phyloP scores from a whole-genome alignment of 92 coral and sea anemone genomes.

The Montipora capitata region DNA sequence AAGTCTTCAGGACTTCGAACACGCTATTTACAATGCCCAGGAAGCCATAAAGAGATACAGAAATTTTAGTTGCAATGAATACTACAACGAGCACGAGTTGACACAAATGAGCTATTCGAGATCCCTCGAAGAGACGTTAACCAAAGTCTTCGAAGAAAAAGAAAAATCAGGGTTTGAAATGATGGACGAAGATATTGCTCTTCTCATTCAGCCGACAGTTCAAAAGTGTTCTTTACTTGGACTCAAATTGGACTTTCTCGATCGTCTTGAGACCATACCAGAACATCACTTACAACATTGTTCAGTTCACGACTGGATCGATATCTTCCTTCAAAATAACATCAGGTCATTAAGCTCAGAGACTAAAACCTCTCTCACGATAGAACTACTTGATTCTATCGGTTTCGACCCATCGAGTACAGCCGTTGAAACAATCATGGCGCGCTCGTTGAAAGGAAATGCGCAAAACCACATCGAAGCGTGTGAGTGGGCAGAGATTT shows the following conservation, averaged over 20 bases:
- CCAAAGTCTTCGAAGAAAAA: conserved; percentile 12
- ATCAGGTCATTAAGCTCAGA: neutral
- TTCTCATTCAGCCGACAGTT: neutral
- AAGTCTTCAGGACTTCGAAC: conserved; percentile 8
- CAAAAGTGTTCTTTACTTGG: conserved; percentile 62
- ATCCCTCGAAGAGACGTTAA: neutral
- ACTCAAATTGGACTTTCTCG: conserved; percentile 65
- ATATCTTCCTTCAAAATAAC: conserved; percentile 39
- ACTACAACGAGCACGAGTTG: neutral
- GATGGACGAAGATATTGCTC: neutral
- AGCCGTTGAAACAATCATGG: conserved; percentile 37
- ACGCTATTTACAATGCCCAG: conserved; percentile 11
- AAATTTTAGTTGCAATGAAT: neutral
- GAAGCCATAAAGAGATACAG: conserved; percentile 3
- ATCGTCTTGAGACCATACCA: conserved; percentile 35
- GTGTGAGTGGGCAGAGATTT: conserved; percentile 62
- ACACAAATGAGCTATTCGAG: neutral
- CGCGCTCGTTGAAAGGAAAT: conserved; percentile 23
- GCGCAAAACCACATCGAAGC: conserved; percentile 51
- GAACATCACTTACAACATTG: conserved; percentile 45
- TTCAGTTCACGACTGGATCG: conserved; percentile 53
- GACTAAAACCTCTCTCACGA: neutral
- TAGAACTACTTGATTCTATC: conserved; percentile 50
- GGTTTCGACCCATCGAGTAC: conserved; percentile 57
- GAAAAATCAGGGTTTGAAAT: conserved; percentile 25